These are phyloP conservation scores for Pedetes capensis DNA, from an alignment of 2,113 vertebrate species.

Conservation along the genomic window DNA sequence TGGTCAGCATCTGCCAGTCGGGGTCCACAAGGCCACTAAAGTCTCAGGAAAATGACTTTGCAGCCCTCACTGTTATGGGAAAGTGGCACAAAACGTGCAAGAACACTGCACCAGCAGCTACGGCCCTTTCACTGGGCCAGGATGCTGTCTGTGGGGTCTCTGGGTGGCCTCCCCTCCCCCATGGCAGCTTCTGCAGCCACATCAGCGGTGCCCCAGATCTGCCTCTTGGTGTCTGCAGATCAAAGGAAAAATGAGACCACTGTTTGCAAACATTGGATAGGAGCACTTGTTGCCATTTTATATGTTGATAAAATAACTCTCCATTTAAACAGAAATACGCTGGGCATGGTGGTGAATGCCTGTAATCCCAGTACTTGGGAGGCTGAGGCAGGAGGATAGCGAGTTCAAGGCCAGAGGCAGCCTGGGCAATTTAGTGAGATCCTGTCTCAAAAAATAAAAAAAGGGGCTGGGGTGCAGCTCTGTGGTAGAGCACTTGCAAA, in stretches of 20 bases:
- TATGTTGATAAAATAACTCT: neutral
- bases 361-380: too few species aligned
- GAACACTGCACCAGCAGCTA: neutral
- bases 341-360: too few species aligned
- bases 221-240: neutral
- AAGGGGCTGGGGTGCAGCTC: too few species aligned
- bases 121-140: neutral
- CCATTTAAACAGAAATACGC: neutral
- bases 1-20: too few species aligned
- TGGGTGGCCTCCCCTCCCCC: too few species aligned
- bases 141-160: too few species aligned
- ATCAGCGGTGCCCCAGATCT: neutral
- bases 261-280: neutral
- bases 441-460: too few species aligned
- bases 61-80: neutral
- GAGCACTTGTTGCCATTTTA: rapidly evolving
- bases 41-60: neutral
- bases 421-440: too few species aligned
- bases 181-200: neutral
- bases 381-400: too few species aligned
- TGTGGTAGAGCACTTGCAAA: too few species aligned
- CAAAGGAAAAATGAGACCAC: neutral
- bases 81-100: neutral
- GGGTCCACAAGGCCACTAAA: neutral
- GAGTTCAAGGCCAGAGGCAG: too few species aligned